A percentile compares a stretch with the other conserved stretches of the same genome.
These are phyloP conservation scores for Holcopasites calliopsidis DNA, from an alignment of 1,140 invertebrate species.

Conservation along the genomic window DNA sequence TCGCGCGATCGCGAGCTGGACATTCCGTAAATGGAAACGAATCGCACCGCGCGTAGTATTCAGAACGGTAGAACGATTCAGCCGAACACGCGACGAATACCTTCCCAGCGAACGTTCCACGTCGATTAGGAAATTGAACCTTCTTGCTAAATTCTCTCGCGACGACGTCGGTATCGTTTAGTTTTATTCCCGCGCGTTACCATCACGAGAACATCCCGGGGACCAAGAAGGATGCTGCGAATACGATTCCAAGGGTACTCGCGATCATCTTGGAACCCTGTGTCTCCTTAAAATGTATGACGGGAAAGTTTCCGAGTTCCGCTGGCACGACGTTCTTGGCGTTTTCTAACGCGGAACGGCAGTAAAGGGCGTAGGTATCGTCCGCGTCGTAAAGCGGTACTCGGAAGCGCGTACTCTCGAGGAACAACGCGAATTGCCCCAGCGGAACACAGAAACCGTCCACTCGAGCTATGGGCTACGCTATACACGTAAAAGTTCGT, in stretches of 20 bases:
- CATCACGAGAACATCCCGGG: no score
- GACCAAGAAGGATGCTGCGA: no score
- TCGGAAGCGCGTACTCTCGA: no score
- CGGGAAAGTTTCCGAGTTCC: not conserved
- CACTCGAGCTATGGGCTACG: not conserved
- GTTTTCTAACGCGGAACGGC: not conserved
- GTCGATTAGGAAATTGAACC: not conserved
- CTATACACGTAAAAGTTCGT: conserved; percentile 4
- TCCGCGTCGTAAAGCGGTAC: no score
- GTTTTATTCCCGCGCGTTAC: not conserved
- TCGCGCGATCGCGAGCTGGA: no score
- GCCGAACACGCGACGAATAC: not conserved
- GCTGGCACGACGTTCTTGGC: not conserved
- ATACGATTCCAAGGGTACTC: not conserved
- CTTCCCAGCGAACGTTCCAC: not conserved
- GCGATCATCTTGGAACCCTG: not conserved
- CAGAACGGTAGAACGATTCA: not conserved
- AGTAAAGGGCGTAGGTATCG: no score
- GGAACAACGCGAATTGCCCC: not conserved
- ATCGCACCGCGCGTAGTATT: not conserved
- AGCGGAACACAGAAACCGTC: not conserved
- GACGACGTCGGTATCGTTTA: not conserved
- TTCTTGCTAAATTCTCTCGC: not conserved
- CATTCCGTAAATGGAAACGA: not conserved
- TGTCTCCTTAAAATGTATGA: not conserved